Base-by-base conservation (phyloP, 2,888 invertebrate species). In the Sarcophaga caerulescens region DNA sequence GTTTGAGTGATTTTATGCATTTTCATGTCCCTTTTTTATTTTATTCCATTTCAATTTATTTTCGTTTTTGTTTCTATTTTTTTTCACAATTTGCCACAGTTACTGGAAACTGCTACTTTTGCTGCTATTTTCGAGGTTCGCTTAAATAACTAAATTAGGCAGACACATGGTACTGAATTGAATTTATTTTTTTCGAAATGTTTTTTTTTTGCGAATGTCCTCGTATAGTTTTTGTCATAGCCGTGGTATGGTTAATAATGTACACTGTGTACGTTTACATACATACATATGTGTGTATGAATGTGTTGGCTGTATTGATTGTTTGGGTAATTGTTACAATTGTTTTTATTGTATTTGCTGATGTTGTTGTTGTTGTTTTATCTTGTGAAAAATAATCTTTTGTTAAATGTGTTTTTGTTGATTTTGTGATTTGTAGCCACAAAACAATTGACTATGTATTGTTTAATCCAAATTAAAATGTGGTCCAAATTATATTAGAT, bases 71-170 rank as follows among this genome's bases (percentile, higher is more conserved):
- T 35, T 35, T 35, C 35, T 35, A 0, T 35, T 35, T 35, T 10
- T 35, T 8, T 35, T 35, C 8, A 35, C 35, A 35, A 35, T 35
- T 35, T 35, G 35, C 35, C 35, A 35, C 35, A 35, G 35, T 35
- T 35, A 35, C 35, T 35, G 35, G 8, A 35, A 10, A 45, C 12
- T 35, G 11, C 25, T 75, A 47, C 25, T 75, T 2, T 2, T n/a
- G 52, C 52, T 65, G 3, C 57, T 63, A 45, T 47, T 47, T 52
- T 66, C 11, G 52, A 52, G 25, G 19, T 57, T 21, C 57, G 44
- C 65, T 76, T 63, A 75, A 75, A 76, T 75, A 76, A 76, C 65
- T 66, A 57, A 3, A 76, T 66, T 65, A 57, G 19, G 17, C 57
- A 65, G 52, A 44, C 75, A 66, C 65, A 66, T 76, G 75, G 35